Conservation (phyloP, 2,113 vertebrate species). For the Microcebus murinus region DNA sequence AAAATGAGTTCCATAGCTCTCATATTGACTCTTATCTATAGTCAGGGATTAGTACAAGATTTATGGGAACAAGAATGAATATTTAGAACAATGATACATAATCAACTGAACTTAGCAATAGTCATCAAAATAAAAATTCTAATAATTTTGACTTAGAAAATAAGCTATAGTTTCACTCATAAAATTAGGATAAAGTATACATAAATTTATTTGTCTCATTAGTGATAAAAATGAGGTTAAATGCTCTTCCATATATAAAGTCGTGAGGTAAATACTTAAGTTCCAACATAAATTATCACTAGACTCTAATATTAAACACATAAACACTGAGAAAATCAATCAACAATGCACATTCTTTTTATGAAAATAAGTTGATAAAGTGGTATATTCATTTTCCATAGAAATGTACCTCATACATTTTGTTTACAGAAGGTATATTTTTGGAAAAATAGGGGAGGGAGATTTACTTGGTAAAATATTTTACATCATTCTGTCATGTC, state of each 20-base stretch:
- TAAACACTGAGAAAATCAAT: background rate
- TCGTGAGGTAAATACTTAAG: background rate
- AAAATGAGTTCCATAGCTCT: background rate
- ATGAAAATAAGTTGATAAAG: background rate
- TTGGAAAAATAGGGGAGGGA: background rate
- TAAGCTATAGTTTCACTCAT: background rate
- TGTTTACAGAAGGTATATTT: background rate
- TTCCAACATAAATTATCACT: background rate
- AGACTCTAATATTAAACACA: background rate
- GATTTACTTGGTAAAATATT: background rate
- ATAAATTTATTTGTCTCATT: background rate
- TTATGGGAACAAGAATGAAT: background rate
- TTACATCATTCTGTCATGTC: background rate
- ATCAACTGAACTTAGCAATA: background rate
- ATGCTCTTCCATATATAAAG: background rate
- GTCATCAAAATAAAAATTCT: background rate
- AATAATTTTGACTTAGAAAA: conserved; percentile 8
- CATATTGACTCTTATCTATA: background rate
- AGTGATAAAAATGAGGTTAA: background rate
- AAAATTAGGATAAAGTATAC: background rate
- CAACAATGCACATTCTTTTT: background rate
- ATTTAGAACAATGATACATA: background rate
- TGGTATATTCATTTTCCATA: background rate
- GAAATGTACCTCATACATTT: background rate
- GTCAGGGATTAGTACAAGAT: background rate